Percentiles rank a stretch among this genome's conserved stretches.
These are phyloP conservation scores for Gallinago solitaria DNA, from an alignment of 2,797 vertebrate genomes.

Conservation along the genomic window DNA sequence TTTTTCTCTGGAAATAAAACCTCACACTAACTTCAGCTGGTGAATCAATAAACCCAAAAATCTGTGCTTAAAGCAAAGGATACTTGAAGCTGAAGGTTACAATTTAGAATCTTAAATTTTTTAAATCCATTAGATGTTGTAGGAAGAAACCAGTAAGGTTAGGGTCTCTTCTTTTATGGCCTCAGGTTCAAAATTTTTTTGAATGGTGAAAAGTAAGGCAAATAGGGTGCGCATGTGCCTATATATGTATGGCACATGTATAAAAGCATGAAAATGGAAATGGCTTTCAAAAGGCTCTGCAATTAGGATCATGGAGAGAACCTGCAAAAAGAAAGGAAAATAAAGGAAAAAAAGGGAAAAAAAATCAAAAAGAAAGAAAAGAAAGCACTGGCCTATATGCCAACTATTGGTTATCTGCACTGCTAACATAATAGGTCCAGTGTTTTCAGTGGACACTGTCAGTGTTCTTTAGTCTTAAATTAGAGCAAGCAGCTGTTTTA, in stretches of 20 bases:
- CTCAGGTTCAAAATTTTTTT: neutral
- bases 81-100: neutral
- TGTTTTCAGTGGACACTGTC: conserved; percentile 38
- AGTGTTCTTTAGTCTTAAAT: conserved; percentile 51
- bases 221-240: fast-evolving
- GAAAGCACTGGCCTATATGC: neutral
- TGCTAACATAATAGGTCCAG: conserved; percentile 37
- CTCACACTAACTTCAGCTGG: neutral
- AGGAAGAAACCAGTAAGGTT: neutral
- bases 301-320: neutral
- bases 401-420: neutral
- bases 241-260: neutral
- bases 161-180: neutral
- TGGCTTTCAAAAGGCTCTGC: neutral
- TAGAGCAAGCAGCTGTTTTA: conserved; percentile 66
- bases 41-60: neutral
- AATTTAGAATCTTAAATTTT: neutral
- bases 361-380: neutral
- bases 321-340: neutral
- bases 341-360: neutral
- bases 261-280: neutral
- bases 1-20: neutral
- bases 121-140: neutral
- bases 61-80: neutral
- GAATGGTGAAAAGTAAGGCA: neutral